phyloP scores from a whole-genome alignment of 2,888 invertebrate species.

The Netelia fuscicornis region DNA sequence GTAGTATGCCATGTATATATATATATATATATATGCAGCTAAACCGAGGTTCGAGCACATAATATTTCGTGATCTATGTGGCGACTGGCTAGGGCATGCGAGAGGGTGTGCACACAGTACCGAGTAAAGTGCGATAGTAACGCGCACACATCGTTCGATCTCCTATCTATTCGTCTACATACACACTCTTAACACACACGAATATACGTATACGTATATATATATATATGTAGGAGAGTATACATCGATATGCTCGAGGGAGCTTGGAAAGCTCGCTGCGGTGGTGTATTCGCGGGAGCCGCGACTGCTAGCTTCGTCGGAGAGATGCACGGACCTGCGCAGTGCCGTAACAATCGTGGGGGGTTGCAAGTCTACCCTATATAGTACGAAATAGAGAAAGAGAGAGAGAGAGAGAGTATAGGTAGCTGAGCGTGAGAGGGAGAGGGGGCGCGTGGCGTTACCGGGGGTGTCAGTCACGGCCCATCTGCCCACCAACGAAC shows the following conservation, averaged over 20 bases:
- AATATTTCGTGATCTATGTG: slow-evolving; percentile 65
- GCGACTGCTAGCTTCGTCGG: slow-evolving; percentile 64
- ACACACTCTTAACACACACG: not conserved
- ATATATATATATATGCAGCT: slow-evolving; percentile 24
- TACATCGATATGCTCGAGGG: slow-evolving; percentile 61
- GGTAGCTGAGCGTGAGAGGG: slow-evolving; percentile 55
- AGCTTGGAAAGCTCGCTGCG: slow-evolving; percentile 55
- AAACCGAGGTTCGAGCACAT: slow-evolving; percentile 59
- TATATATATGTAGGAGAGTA: slow-evolving; percentile 10
- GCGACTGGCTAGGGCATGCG: slow-evolving; percentile 55
- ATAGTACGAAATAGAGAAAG: slow-evolving; percentile 60
- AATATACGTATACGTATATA: slow-evolving; percentile 15
- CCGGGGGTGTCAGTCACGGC: slow-evolving; percentile 84
- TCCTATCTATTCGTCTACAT: not conserved
- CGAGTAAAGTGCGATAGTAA: slow-evolving; percentile 66
- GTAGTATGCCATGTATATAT: slow-evolving; percentile 45
- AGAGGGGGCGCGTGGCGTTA: slow-evolving; percentile 80
- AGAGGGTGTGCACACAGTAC: slow-evolving; percentile 47
- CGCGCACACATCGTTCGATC: slow-evolving; percentile 26
- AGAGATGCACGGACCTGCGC: slow-evolving; percentile 79
- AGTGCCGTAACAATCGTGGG: slow-evolving; percentile 75
- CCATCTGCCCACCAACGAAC: slow-evolving; percentile 83
- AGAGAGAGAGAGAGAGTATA: not conserved
- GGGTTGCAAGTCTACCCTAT: slow-evolving; percentile 65
- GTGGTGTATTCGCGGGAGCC: slow-evolving; percentile 73